Evolutionary conservation across 2,113 vertebrate genomes (phyloP), one percentile per base, ranked within the genome.

Genomic region (Coturnix japonica): DNA sequence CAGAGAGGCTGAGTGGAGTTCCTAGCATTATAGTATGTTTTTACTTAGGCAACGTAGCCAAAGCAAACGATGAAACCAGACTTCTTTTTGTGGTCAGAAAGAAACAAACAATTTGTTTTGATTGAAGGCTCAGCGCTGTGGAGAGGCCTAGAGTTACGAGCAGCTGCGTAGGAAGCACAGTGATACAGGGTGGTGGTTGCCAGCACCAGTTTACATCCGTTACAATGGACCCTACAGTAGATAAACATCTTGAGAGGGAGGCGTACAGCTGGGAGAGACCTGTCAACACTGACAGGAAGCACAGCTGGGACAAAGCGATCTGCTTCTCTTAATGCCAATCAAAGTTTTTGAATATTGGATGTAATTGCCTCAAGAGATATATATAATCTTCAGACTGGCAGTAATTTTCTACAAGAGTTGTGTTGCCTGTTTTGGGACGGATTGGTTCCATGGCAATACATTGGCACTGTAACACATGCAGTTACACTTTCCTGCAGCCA

Each of bases 71-170:
- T 86, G 78, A 93, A 96, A 95, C 96, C 90, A 92, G 90, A 80
- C 53, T 84, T 57, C 79, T 96, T 93, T 77, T 91, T 96, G 94
- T 85, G 93, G 94, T 92, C 77, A 91, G 87, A 91, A 83, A 91
- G 85, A 93, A 95, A 90, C 71, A 95, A 96, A 94, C 91, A 95
- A 95, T 89, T 92, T 95, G 87, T 95, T 96, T 96, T 88, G 82
- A 90, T 91, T 95, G 92, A 94, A 92, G 91, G 85, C 95, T 93
- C 20, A 0, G 66, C 49, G 77, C 92, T 93, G 44, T 70, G 69
- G 77, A 92, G 74, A 88, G 56, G 60, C 85, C 39, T 47, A 6
- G 70, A 69, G 76, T 70, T 88, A 33, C 56, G 69, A 91, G 82
- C 87, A 91, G 77, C 93, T 91, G 93, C 89, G 64, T 71, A 80